Evolutionary conservation across 2,113 vertebrate species (phyloP).

Genomic region (Anarrhichthys ocellatus): DNA sequence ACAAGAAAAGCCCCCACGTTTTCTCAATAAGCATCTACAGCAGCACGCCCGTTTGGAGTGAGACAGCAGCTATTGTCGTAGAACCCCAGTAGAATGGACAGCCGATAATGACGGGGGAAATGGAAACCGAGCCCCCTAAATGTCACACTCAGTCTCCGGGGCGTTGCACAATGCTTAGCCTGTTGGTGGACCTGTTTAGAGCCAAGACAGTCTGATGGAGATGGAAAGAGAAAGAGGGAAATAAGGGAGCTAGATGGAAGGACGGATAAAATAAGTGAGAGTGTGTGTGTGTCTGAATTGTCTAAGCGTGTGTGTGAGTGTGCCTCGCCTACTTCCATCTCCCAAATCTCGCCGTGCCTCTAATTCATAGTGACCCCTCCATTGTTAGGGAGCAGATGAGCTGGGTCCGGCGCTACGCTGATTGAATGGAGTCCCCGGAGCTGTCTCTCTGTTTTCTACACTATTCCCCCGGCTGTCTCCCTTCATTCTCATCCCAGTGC

Average conservation of each 20-base stretch:
- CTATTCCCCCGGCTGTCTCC: constrained; percentile 77
- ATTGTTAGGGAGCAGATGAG: constrained; percentile 80
- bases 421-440: constrained; percentile 78
- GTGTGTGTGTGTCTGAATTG: constrained; percentile 41
- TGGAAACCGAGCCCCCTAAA: constrained; percentile 67
- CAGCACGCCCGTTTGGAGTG: constrained; percentile 49
- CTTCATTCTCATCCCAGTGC: constrained; percentile 74
- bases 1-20: neutral
- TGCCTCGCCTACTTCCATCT: constrained; percentile 61
- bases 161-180: constrained; percentile 61
- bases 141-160: constrained; percentile 67
- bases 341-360: constrained; percentile 65
- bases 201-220: constrained; percentile 46
- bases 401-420: constrained; percentile 58
- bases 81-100: constrained; percentile 60
- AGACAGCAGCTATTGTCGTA: constrained; percentile 57
- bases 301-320: constrained; percentile 19
- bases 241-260: constrained; percentile 38
- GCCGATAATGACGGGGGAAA: constrained; percentile 71
- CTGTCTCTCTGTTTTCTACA: constrained; percentile 74
- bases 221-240: constrained; percentile 43
- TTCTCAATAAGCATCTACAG: constrained; percentile 54
- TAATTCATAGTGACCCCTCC: constrained; percentile 79
- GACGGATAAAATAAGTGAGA: constrained; percentile 43
- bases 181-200: constrained; percentile 68